Conservation (phyloP, 2,888 invertebrate genomes). For the Polymixis lichenea region DNA sequence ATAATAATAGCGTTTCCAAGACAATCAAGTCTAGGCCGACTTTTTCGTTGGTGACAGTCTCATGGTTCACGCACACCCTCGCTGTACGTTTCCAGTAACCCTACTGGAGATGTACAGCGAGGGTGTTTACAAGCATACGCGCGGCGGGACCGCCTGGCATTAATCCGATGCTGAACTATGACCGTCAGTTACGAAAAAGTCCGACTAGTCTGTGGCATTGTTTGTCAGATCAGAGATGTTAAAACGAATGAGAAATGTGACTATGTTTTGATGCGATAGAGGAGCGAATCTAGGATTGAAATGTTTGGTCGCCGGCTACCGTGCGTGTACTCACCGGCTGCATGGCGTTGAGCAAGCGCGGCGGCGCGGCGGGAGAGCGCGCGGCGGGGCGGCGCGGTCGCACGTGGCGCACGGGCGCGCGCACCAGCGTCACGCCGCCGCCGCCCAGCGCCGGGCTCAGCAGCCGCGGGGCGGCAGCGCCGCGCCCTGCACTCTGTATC, state of each 20-base stretch:
- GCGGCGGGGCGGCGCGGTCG: conserved; percentile 76
- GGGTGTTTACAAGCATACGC: no score
- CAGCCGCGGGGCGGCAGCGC: conserved; percentile 77
- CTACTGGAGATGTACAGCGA: no score
- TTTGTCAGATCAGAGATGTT: neutral
- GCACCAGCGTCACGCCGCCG: conserved; percentile 78
- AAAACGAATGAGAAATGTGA: neutral
- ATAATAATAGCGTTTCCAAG: neutral
- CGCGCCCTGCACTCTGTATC: conserved; percentile 69
- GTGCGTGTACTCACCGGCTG: conserved; percentile 56
- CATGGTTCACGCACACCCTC: no score
- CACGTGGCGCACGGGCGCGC: conserved; percentile 76
- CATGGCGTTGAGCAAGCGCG: conserved; percentile 67
- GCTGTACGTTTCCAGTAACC: no score
- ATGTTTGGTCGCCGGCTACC: neutral
- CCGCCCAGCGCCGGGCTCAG: conserved; percentile 81
- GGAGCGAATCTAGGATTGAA: neutral
- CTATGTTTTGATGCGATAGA: neutral
- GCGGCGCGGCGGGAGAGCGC: conserved; percentile 72
- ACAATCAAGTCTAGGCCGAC: neutral
- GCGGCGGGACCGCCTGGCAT: no score
- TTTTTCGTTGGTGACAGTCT: no score
- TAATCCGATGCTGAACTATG: no score
- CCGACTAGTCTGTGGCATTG: neutral
- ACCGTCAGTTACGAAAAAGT: no score